Evolutionary conservation across 2,113 vertebrate genomes (phyloP).

Genomic region (Diphyllodes magnificus): DNA sequence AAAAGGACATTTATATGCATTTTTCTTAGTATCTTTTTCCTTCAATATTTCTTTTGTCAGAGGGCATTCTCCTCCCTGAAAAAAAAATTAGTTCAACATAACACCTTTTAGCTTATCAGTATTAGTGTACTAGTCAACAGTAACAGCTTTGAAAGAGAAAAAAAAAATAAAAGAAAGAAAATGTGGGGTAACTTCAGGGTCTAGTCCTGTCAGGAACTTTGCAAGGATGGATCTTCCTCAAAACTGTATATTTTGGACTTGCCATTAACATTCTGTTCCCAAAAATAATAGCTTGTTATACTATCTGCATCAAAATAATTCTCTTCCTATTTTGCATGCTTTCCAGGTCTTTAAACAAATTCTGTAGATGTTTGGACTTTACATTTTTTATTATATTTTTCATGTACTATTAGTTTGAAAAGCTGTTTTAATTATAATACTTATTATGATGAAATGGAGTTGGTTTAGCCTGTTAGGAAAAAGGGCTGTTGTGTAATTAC

Average conservation of each 20-base stretch:
- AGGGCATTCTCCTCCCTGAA: not conserved
- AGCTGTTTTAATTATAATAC: conserved; percentile 34
- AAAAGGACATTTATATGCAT: not conserved
- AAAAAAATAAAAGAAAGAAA: not conserved
- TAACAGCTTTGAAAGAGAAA: not conserved
- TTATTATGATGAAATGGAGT: conserved; percentile 32
- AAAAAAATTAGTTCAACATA: not conserved
- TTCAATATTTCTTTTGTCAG: not conserved
- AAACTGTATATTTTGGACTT: not conserved
- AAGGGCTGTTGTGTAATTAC: conserved; percentile 18
- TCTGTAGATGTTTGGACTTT: not conserved
- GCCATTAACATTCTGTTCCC: not conserved
- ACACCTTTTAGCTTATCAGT: not conserved
- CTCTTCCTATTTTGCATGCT: not conserved
- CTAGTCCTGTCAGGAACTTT: not conserved
- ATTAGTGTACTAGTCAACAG: not conserved
- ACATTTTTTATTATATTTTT: conserved; percentile 8
- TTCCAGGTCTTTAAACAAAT: not conserved
- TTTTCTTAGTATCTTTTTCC: not conserved
- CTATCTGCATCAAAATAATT: not conserved
- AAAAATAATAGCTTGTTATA: not conserved
- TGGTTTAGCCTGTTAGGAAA: conserved; percentile 19
- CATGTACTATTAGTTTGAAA: conserved; percentile 20
- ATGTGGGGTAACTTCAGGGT: not conserved
- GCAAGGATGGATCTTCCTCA: not conserved